phyloP scores from a whole-genome alignment of 2,113 vertebrate species.

The Mugil cephalus region DNA sequence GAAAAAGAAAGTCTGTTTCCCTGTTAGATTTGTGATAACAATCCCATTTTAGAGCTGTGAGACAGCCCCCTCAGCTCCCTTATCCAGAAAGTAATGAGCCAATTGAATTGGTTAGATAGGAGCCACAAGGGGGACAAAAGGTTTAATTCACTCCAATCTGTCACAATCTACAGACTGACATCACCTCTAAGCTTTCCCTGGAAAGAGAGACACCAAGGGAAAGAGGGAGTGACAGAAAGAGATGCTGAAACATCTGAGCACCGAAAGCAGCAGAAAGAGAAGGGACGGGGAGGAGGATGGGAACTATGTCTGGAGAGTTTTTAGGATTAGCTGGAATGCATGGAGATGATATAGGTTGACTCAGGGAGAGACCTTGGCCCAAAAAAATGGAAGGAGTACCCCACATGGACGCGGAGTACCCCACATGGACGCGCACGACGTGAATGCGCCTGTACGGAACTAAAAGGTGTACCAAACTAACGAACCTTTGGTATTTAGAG shows the following conservation, averaged over 20 bases:
- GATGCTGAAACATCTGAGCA: slow-evolving; percentile 21
- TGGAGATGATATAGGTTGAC: slow-evolving; percentile 61
- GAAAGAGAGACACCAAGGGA: slow-evolving; percentile 38
- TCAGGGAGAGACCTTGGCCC: slow-evolving; percentile 80
- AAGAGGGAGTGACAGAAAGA: slow-evolving; percentile 41
- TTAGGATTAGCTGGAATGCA: slow-evolving; percentile 9
- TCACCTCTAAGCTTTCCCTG: slow-evolving; percentile 49
- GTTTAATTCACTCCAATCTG: slow-evolving; percentile 73
- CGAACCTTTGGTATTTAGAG: slow-evolving; percentile 29
- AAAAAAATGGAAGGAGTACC: slow-evolving; percentile 75
- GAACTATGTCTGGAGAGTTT: slow-evolving; percentile 18
- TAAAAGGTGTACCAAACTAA: slow-evolving; percentile 53
- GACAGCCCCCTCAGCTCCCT: slow-evolving; percentile 59
- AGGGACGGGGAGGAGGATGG: slow-evolving; percentile 13
- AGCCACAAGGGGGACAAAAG: slow-evolving; percentile 73
- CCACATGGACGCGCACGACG: slow-evolving; percentile 62
- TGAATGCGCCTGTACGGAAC: slow-evolving; percentile 55
- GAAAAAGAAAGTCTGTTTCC: slow-evolving; percentile 15
- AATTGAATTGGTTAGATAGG: slow-evolving; percentile 66
- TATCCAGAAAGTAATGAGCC: slow-evolving; percentile 70
- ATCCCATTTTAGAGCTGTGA: slow-evolving; percentile 53
- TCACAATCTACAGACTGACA: slow-evolving; percentile 72
- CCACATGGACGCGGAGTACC: slow-evolving; percentile 68
- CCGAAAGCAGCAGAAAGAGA: slow-evolving; percentile 3
- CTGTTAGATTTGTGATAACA: slow-evolving; percentile 66